Base-by-base conservation (phyloP, 2,797 vertebrate genomes). In the Gobionotothen gibberifrons region DNA sequence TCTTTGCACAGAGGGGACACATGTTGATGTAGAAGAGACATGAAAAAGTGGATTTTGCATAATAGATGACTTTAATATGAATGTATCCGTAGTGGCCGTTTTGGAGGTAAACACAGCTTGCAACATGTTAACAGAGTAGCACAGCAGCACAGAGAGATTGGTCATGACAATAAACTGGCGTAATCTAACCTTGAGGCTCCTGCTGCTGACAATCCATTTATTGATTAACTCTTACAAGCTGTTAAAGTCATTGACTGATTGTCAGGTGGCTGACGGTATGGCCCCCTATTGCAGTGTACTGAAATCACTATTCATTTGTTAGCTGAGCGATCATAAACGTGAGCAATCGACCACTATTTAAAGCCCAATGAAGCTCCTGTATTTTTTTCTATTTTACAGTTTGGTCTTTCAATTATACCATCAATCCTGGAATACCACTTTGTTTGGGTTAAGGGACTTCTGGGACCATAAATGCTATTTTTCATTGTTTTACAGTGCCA, bases 191-290 rank as follows among this genome's bases (percentile, higher is more conserved):
- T 72, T 73, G 53, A 49, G 82, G 77, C 72, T 14, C 26, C 29
- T 1, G 39, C 59, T 67, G 36, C 77, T 72, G 51, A 78, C 81
- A 69, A 76, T 89, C 76, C 44, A 26, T 72, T 72, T 87, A 91
- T 88, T 84, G 90, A 91, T 90, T 53, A 43, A 64, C 76, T 57
- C 70, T 84, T 81, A 86, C 74, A 61, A 56, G 69, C 79, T 68
- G 69, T 74, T 84, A 42, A 74, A 78, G 84, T 84, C 79, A 83
- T 62, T 85, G 81, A 76, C 67, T 82, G 74, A 62, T 83, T 80
- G 78, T 76, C 78, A 82, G 78, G 77, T 62, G 57, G 78, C 78
- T 68, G 80, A 79, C 53, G 59, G 80, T 62, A 76, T 58, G 6
- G 63, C 51, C 78, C 64, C 76, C 57, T 2, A 36, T 36, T 36